Base-by-base conservation (phyloP, 1,140 invertebrate genomes). In the Bradysia coprophila region DNA sequence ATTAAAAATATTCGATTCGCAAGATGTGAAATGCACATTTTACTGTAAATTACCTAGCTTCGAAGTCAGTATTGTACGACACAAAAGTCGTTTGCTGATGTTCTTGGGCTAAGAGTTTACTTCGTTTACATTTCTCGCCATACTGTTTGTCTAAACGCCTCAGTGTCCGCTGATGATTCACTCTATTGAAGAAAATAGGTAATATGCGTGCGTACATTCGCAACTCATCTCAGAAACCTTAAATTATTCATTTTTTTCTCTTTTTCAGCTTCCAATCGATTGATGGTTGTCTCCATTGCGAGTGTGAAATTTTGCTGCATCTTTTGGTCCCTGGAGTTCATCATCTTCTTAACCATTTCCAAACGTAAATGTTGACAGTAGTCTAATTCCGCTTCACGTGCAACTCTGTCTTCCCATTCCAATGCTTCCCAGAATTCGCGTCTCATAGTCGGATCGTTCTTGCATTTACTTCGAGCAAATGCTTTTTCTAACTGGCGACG, bases 301-400 rank as follows among this genome's bases (percentile, higher is more conserved):
- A 53, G 43, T 9, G 63, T 54, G 18, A 54, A 58, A 45, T 62
- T 50, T 42, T 33, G 48, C 10, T 60, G 56, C 21, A 61, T 54
- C 31, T 61, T 50, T 36, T 52, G 44, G 24, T 65, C 58, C 4
- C 57, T 45, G 28, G 52, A 51, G 34, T 56, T 50, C 18, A 61
- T 56, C 51, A 61, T 57, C 21, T 67, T 54, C 33, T 67, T 56
- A 4, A 70, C 59, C n/a, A 72, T 53, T 43, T 72, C 55, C 41
- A 74, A 51, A 13, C 71, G 59, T 40, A 68, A 48, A 47, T 72
- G 61, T 50, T 73, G 67, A 43, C 72, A 64, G 28, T 66, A 65
- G 49, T 73, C 64, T 45, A 76, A 72, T 49, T 73, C 68, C 61
- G 59, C 56, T 40, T 61, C 58, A 2, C 58, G 48, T 16, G 55